Percentiles rank a stretch among this genome's conserved stretches.
These are phyloP conservation scores for Sebastes jordani DNA, from an alignment of 2,797 vertebrate species.

Conservation along the genomic window DNA sequence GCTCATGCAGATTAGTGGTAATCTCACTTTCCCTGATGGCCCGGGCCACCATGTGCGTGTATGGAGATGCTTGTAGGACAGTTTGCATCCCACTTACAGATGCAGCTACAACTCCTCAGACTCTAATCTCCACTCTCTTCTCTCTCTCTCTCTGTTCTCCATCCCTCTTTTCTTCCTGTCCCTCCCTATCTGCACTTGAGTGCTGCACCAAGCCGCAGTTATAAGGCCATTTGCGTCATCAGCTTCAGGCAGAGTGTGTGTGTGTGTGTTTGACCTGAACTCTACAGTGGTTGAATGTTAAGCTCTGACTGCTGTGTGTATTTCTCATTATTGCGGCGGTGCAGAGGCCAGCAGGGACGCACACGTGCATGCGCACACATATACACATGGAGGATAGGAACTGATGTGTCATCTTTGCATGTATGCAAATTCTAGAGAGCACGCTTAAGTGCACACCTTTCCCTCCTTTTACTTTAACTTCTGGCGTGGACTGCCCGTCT, in stretches of 20 bases:
- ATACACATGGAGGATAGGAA: background rate
- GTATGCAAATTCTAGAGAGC: conserved; percentile 7
- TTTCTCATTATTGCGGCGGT: conserved; percentile 21
- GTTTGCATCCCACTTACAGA: conserved; percentile 19
- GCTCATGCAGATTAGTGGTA: conserved; percentile 53
- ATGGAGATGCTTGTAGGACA: conserved; percentile 13
- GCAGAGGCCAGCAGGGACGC: conserved; percentile 1
- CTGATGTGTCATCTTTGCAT: conserved; percentile 21
- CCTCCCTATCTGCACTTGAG: conserved; percentile 44
- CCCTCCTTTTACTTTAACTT: conserved; percentile 23
- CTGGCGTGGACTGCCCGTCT: conserved; percentile 32
- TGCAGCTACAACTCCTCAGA: conserved; percentile 31
- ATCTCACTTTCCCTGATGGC: conserved; percentile 33
- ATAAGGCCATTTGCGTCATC: conserved; percentile 71
- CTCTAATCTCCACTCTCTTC: conserved; percentile 14
- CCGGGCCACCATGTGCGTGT: background rate
- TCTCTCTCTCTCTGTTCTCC: conserved; percentile 4
- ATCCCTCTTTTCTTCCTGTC: conserved; percentile 20
- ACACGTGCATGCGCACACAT: background rate
- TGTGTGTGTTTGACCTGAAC: conserved; percentile 34
- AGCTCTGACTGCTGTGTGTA: conserved; percentile 43
- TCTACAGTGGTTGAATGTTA: conserved; percentile 29
- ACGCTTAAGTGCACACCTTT: background rate
- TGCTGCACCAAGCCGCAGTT: conserved; percentile 41
- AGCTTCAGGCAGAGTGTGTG: conserved; percentile 42